phyloP scores from a whole-genome alignment of 2,113 vertebrate species.

The Lichenostomus cassidix region DNA sequence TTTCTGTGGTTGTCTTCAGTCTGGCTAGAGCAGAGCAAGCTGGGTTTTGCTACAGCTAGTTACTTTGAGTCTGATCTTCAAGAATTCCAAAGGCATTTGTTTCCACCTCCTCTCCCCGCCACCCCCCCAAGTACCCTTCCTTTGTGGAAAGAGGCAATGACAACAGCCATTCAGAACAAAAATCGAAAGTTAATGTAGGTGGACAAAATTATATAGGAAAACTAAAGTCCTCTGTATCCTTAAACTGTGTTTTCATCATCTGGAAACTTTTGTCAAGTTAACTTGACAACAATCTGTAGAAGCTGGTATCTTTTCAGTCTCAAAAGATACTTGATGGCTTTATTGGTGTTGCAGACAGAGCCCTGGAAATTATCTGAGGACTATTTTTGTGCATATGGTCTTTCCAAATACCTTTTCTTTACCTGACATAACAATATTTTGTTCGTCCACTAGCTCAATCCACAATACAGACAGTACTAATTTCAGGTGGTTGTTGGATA shows the following conservation, averaged over 20 bases:
- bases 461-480: background rate
- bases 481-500: background rate
- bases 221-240: background rate
- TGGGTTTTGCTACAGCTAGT: conserved; percentile 8
- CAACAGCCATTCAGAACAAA: background rate
- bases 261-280: background rate
- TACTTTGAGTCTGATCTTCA: background rate
- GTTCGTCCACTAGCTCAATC: background rate
- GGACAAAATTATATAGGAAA: background rate
- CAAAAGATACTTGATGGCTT: background rate
- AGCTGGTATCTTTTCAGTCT: background rate
- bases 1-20: background rate
- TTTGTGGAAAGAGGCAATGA: background rate
- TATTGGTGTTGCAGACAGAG: background rate
- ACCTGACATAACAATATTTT: background rate
- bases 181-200: background rate
- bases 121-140: background rate
- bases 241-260: background rate
- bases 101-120: background rate
- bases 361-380: background rate
- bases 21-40: background rate
- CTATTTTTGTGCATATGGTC: background rate
- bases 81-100: conserved; percentile 8
- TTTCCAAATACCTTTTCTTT: background rate
- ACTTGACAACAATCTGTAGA: background rate